A percentile compares a stretch with the other conserved stretches of the same genome.
These are phyloP conservation scores for Darevskia mixta DNA, from an alignment of 2,797 vertebrate species.

Conservation along the genomic window DNA sequence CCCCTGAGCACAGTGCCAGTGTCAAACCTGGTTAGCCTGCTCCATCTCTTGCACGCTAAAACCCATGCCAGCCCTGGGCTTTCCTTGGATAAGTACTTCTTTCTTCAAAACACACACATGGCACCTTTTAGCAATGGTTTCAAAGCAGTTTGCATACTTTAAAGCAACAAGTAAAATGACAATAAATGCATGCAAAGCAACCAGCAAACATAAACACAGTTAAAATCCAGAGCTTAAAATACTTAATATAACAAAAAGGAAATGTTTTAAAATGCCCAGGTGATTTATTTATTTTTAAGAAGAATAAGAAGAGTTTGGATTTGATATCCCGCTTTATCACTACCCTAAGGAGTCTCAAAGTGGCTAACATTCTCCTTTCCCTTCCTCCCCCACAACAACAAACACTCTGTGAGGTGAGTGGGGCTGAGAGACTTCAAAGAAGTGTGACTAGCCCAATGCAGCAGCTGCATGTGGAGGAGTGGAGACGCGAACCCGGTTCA, in stretches of 20 bases:
- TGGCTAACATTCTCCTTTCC: too few relatives aligned
- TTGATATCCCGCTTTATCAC: too few relatives aligned
- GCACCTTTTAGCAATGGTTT: not conserved
- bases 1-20: not conserved
- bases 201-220: not conserved
- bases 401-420: too few relatives aligned
- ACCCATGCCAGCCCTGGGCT: not conserved
- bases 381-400: too few relatives aligned
- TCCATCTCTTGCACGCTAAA: not conserved
- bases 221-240: not conserved
- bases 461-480: too few relatives aligned
- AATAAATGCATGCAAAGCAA: not conserved
- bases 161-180: not conserved
- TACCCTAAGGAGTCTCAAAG: too few relatives aligned
- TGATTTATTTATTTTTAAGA: too few relatives aligned
- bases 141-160: not conserved
- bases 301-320: too few relatives aligned
- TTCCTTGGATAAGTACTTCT: not conserved
- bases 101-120: not conserved
- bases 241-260: not conserved
- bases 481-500: too few relatives aligned
- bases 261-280: not conserved
- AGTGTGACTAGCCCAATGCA: too few relatives aligned
- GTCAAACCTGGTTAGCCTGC: not conserved
- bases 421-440: too few relatives aligned